Base-by-base conservation (phyloP, 2,888 invertebrate species). In the Slavum lentiscoides region DNA sequence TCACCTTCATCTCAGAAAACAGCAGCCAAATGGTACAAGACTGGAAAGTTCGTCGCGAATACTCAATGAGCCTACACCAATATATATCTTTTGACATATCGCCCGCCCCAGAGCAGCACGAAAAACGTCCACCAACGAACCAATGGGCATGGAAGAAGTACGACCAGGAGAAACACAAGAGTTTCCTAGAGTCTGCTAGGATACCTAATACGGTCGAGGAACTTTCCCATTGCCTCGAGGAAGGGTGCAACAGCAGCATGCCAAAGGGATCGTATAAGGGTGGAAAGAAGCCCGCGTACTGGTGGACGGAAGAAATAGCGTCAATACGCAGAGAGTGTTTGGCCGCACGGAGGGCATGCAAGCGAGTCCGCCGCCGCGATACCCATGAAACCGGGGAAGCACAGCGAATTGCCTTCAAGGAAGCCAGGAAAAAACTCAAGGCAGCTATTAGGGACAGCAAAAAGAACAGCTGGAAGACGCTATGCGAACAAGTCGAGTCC, bases 201-300 rank as follows among this genome's bases (percentile, higher is more conserved):
- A 43, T 5, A n/a, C n/a, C n/a, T n/a, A n/a, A n/a, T n/a, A n/a
- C n/a, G n/a, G n/a, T n/a, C n/a, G n/a, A n/a, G n/a, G n/a, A n/a
- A n/a, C n/a, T n/a, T n/a, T n/a, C n/a, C n/a, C n/a, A n/a, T n/a
- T n/a, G n/a, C n/a, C n/a, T n/a, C n/a, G n/a, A n/a, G n/a, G n/a
- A n/a, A n/a, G n/a, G n/a, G 8, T 68, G 68, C 8, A 39, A 53
- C 23, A 68, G 68, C 2, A 49, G 68, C 23, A 68, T 68, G 53
- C 19, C 30, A 0, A 30, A 53, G 30, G 68, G 68, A 1, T 5
- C 0, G 17, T 68, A 68, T 15, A 68, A 19, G 13, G 49, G 68
- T 23, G 49, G 68, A 7, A 68, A 68, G 13, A 67, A 17, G 23
- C 68, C 49, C 23, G 21, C 68, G 17, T 68, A 23, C 23, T 64